phyloP scores from a whole-genome alignment of 1,140 invertebrate species.

The Euura saliciscinereae region DNA sequence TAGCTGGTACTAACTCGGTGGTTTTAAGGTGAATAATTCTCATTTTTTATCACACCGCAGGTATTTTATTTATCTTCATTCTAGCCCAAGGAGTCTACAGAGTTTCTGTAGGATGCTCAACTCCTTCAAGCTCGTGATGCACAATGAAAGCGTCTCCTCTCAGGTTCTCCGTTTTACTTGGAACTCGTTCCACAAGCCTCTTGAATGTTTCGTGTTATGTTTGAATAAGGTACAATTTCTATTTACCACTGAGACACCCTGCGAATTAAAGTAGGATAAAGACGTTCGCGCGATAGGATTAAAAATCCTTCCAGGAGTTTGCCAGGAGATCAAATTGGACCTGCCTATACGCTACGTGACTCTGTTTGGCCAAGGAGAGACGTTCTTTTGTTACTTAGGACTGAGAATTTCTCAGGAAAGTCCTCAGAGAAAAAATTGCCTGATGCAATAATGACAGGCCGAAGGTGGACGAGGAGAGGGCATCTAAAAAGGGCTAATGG shows the following conservation, averaged over 20 bases:
- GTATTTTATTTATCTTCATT: too few species aligned
- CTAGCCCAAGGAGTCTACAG: too few species aligned
- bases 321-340: too few species aligned
- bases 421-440: slow-evolving; percentile 25
- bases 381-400: background rate
- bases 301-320: too few species aligned
- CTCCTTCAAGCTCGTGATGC: background rate
- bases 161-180: background rate
- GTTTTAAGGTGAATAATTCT: background rate
- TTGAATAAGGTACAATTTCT: too few species aligned
- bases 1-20: background rate
- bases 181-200: background rate
- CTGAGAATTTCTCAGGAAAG: slow-evolving; percentile 32
- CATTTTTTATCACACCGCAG: too few species aligned
- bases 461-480: slow-evolving; percentile 36
- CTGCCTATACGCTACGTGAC: background rate
- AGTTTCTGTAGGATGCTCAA: slow-evolving; percentile 1
- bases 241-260: too few species aligned
- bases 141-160: background rate
- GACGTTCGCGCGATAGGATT: too few species aligned
- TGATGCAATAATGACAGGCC: slow-evolving; percentile 51
- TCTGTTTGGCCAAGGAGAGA: background rate
- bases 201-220: background rate
- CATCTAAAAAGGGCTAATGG: slow-evolving; percentile 54
- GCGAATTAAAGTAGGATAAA: too few species aligned